These are phyloP conservation scores for Xestoiulus laeticollis DNA, from an alignment of 2,888 invertebrate genomes.

Conservation along the genomic window DNA sequence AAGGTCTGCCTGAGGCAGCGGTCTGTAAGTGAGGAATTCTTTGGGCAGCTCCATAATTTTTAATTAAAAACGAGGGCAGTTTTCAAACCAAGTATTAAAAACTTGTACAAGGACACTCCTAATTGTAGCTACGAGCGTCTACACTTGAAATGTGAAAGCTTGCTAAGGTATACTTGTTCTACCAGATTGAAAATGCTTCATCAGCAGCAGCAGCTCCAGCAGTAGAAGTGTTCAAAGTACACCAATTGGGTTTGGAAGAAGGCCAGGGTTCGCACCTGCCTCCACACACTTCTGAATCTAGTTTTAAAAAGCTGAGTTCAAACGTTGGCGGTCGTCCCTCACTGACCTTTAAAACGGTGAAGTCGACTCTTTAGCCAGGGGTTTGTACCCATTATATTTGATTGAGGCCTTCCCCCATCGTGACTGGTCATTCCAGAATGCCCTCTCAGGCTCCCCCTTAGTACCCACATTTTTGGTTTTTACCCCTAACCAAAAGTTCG, in stretches of 20 bases:
- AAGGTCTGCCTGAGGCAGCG: constrained; percentile 49
- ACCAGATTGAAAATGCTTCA: not conserved
- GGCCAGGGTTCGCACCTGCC: constrained; percentile 26
- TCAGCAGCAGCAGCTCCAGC: not conserved
- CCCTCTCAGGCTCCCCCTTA: not conserved
- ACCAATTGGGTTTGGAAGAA: not conserved
- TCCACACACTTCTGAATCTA: not conserved
- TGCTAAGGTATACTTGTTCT: too few species aligned
- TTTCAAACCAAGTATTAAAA: not conserved
- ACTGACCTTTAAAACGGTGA: constrained; percentile 4
- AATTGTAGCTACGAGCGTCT: not conserved
- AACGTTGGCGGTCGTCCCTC: not conserved
- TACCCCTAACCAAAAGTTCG: not conserved
- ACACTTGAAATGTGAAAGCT: not conserved
- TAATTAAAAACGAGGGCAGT: constrained; percentile 26
- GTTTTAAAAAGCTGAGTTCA: not conserved
- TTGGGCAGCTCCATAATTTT: constrained; percentile 39
- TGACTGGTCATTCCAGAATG: not conserved
- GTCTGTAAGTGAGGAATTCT: constrained; percentile 47
- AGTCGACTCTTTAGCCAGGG: not conserved
- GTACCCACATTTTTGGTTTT: not conserved
- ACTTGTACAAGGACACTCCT: constrained; percentile 11
- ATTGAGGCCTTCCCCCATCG: not conserved
- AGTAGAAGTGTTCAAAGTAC: not conserved
- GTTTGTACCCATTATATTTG: not conserved